Evolutionary conservation across 1,140 invertebrate genomes (phyloP).

Genomic region (Neuroterus valhalla): DNA sequence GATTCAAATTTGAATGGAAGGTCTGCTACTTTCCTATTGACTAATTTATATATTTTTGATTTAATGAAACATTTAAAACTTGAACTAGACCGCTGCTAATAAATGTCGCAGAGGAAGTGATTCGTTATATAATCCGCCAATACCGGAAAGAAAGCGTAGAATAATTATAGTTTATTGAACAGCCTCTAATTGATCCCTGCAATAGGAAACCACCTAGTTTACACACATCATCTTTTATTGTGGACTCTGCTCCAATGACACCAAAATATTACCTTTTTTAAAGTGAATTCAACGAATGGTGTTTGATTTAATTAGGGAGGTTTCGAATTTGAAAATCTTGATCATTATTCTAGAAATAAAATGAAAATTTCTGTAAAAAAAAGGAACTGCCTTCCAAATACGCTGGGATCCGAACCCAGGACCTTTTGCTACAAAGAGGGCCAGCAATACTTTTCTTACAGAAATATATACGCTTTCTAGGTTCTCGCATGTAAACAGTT

Average conservation of each 20-base stretch:
- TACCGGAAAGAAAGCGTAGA: conserved; percentile 20
- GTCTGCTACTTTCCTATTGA: not conserved
- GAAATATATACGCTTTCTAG: too few relatives aligned
- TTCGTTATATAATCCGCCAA: conserved; percentile 5
- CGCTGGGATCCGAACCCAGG: too few relatives aligned
- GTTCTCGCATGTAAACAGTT: too few relatives aligned
- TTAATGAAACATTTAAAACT: not conserved
- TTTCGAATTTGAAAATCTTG: too few relatives aligned
- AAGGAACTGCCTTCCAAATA: too few relatives aligned
- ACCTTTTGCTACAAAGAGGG: too few relatives aligned
- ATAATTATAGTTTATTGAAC: conserved; percentile 19
- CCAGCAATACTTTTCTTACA: too few relatives aligned
- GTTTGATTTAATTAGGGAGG: too few relatives aligned
- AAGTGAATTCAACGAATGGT: not conserved
- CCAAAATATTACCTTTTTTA: not conserved
- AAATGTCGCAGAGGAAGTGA: not conserved
- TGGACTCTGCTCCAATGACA: not conserved
- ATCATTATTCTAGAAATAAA: too few relatives aligned
- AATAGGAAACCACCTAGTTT: conserved; percentile 12
- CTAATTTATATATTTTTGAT: not conserved
- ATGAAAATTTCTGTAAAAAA: too few relatives aligned
- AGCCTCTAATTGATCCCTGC: not conserved
- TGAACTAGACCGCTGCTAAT: not conserved
- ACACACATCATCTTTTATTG: conserved; percentile 13
- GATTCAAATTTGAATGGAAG: too few relatives aligned